phyloP scores from a whole-genome alignment of 2,113 vertebrate genomes.

The Vidua chalybeata region DNA sequence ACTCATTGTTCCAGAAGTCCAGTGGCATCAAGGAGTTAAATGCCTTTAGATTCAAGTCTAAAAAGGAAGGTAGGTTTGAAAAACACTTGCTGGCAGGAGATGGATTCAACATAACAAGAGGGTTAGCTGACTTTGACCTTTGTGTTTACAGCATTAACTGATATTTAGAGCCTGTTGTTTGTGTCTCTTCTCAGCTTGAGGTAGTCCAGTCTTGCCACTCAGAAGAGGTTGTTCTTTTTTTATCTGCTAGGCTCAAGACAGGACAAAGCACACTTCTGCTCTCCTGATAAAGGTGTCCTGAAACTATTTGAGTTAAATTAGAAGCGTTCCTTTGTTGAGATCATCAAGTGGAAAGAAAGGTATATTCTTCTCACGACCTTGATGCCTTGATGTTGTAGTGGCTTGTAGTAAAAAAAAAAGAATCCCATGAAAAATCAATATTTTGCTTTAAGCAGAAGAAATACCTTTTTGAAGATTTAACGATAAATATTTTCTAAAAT shows the following conservation, averaged over 20 bases:
- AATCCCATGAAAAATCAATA: background rate
- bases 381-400: background rate
- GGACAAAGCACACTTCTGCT: background rate
- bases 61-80: background rate
- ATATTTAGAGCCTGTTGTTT: background rate
- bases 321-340: background rate
- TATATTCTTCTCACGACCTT: background rate
- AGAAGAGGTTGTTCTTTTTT: background rate
- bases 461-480: background rate
- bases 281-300: background rate
- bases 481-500: background rate
- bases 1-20: background rate
- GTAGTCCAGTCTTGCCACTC: background rate
- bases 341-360: background rate
- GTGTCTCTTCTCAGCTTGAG: background rate
- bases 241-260: background rate
- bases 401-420: background rate
- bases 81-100: background rate
- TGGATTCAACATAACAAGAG: background rate
- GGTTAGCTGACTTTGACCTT: background rate
- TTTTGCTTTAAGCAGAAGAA: background rate
- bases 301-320: background rate
- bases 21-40: background rate
- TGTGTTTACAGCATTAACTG: conserved; percentile 1
- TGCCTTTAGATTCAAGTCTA: background rate